Base-by-base conservation (phyloP, 2,888 invertebrate species). In the Epirrhoe alternata region DNA sequence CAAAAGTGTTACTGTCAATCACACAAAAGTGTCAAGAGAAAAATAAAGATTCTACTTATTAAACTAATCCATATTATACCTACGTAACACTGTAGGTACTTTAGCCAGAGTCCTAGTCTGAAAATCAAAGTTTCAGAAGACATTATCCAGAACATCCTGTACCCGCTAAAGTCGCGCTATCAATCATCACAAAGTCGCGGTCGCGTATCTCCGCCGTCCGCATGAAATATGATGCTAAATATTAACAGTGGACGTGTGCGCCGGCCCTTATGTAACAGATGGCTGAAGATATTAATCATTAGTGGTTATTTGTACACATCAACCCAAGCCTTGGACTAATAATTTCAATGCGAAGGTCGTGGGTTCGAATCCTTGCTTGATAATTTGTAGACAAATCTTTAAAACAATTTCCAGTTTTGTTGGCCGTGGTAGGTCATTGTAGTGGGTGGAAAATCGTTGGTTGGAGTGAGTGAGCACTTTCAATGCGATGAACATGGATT, bases 171-270 rank as follows among this genome's bases (percentile, higher is more conserved):
- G 66, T 66, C 68, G 16, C 56, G 59, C 61, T 65, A 74, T 74
- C 71, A 68, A 74, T 74, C 74, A 74, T 66, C 47, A 17, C 42
- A 53, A 65, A 70, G 66, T 68, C 71, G 73, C 68, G 73, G 72
- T 69, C 24, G 24, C 67, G 61, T 68, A 72, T 71, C 71, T 68
- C 69, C 69, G 65, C 52, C 58, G 65, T 64, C 66, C 66, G 53
- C 54, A 65, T 75, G 75, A 75, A 75, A 74, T 75, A 75, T 75
- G 75, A 75, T 69, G 69, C 71, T 68, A 67, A 74, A 75, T 75
- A 75, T 74, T 69, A 74, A 75, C 75, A 75, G 65, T 62, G 72
- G 74, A 72, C 73, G 66, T 67, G 70, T 66, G 66, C 62, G 62
- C 66, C 61, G 60, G 66, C 54, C 69, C 66, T 64, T 63, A 52